These are phyloP conservation scores for Caenorhabditis sp. DNA, from an alignment of 2,888 invertebrate genomes.

Conservation along the genomic window DNA sequence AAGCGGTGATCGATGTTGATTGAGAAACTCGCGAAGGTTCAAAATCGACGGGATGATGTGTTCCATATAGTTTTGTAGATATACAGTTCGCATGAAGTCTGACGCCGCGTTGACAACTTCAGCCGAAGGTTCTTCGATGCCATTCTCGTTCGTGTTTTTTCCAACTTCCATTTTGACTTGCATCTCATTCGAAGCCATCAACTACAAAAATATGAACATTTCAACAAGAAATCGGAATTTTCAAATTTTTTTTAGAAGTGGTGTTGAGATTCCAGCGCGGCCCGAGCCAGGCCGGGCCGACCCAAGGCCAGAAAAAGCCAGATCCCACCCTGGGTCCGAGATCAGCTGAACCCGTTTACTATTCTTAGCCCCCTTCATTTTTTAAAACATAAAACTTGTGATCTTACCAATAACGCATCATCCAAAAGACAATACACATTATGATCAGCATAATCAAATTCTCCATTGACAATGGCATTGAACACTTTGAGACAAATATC, in stretches of 20 bases:
- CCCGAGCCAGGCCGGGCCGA: too few species aligned
- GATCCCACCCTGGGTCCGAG: too few species aligned
- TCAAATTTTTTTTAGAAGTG: neutral
- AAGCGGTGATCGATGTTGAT: conserved; percentile 23
- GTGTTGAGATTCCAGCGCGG: too few species aligned
- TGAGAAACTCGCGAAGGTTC: conserved; percentile 23
- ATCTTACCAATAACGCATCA: conserved; percentile 26
- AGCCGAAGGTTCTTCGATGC: conserved; percentile 16
- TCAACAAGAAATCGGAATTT: neutral
- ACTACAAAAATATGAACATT: conserved; percentile 7
- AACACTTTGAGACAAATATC: conserved; percentile 28
- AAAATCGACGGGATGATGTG: conserved; percentile 27
- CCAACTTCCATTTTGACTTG: conserved; percentile 34
- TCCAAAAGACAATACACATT: conserved; percentile 27
- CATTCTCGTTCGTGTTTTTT: conserved; percentile 24
- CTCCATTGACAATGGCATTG: conserved; percentile 32
- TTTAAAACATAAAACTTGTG: neutral
- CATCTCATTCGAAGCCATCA: conserved; percentile 40
- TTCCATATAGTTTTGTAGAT: conserved; percentile 25
- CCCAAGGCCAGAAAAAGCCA: too few species aligned
- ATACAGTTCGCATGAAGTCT: conserved; percentile 26
- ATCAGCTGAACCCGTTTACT: too few species aligned
- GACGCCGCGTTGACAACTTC: conserved; percentile 22
- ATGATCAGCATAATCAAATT: conserved; percentile 24
- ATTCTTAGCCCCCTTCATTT: too few species aligned